Evolutionary conservation across 2,797 vertebrate species (phyloP), one percentile per base, ranked within the genome.

Genomic region (Sebastes elongatus): DNA sequence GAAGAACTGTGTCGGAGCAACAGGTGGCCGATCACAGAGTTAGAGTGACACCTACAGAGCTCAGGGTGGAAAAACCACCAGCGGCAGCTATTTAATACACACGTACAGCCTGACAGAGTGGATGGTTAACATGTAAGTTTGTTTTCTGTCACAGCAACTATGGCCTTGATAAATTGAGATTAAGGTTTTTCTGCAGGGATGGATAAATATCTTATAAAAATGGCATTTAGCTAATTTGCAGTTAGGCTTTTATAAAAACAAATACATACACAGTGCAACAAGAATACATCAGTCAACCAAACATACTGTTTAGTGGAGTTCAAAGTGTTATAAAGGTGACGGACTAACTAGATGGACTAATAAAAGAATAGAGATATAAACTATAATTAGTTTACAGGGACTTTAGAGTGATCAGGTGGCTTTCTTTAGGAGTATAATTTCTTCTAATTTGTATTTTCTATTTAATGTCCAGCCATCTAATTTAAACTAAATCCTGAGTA

Each of bases 1-100:
- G 22, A 20, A 25, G 35, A 7, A 46, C 6, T 10, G 33, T 23
- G 65, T 64, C 78, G 25, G 72, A 92, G 91, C 96, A 96, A 96
- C 95, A 96, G 94, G 95, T 96, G 91, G 86, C 77, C 20, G 86
- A 78, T 18, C 25, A 81, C 87, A 94, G 94, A 86, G 87, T 92
- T 86, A 93, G 81, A 95, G 93, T 81, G 94, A 95, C 95, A 92
- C 91, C 95, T 95, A 92, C 86, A 95, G 96, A 87, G 32, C 25
- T 23, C 7, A 23, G 62, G 30, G 61, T 5, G 82, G 2, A 76
- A 83, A 28, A 57, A 28, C 74, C 9, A 7, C 7, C 1, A 25
- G 33, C 59, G 5, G 10, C 23, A 30, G 18, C 4, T 4, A 9
- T 20, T 65, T 10, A 38, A 38, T 13, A 9, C 4, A 20, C 32